Evolutionary conservation across 2,113 vertebrate genomes (phyloP).

Genomic region (Melierax canorus): DNA sequence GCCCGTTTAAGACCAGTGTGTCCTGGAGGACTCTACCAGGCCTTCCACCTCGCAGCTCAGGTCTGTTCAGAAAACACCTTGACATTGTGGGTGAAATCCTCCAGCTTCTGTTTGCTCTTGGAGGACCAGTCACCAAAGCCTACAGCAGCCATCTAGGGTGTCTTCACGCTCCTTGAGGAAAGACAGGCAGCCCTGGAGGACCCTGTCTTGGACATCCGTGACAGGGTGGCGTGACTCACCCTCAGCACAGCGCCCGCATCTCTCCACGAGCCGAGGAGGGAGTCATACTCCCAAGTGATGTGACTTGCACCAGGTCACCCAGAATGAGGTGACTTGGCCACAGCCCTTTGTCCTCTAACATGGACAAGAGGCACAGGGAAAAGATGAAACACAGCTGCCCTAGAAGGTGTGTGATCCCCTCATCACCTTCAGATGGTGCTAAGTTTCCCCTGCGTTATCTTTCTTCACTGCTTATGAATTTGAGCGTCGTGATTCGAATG

Average conservation of each 20-base stretch:
- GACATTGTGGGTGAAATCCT: neutral
- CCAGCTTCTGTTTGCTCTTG: neutral
- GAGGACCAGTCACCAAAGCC: neutral
- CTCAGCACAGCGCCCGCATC: accelerated
- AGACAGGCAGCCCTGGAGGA: neutral
- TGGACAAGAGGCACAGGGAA: neutral
- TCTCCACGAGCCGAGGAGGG: neutral
- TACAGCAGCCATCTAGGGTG: neutral
- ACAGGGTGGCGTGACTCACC: neutral
- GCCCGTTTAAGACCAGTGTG: neutral
- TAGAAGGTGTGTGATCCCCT: neutral
- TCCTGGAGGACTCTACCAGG: neutral
- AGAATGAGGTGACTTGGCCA: neutral
- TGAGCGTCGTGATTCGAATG: too few relatives aligned
- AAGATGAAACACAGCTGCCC: neutral
- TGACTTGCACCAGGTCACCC: neutral
- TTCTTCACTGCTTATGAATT: too few relatives aligned
- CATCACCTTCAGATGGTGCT: too few relatives aligned
- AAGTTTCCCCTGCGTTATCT: too few relatives aligned
- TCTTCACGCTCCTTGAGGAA: neutral
- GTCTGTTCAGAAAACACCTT: neutral
- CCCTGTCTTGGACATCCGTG: neutral
- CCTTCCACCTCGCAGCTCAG: neutral
- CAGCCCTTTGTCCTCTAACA: neutral
- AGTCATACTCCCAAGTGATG: accelerated